Conservation (phyloP, 2,888 invertebrate species). For the Ophion slaviceki region DNA sequence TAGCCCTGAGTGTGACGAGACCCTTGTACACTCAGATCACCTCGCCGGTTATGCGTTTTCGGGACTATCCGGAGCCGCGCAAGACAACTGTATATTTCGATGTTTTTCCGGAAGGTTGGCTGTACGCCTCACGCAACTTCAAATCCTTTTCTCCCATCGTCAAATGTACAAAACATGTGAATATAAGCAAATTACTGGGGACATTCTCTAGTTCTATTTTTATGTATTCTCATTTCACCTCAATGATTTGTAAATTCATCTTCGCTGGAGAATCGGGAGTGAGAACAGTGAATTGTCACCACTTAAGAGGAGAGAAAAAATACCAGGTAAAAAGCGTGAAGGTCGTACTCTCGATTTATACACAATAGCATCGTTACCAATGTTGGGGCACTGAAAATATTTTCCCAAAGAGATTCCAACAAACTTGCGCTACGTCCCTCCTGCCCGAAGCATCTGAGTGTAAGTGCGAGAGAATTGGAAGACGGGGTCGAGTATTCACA, state of each 20-base stretch:
- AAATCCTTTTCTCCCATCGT: conserved; percentile 2
- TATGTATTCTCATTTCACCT: background rate
- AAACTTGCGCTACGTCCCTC: conserved; percentile 1
- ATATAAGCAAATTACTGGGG: background rate
- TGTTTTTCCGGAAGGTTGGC: conserved; percentile 37
- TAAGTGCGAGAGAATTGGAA: conserved; percentile 27
- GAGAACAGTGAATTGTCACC: conserved; percentile 16
- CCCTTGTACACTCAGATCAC: conserved; percentile 2
- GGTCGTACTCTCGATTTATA: conserved; percentile 48
- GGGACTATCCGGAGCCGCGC: conserved; percentile 4
- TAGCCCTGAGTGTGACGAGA: conserved; percentile 30
- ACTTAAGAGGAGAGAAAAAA: background rate
- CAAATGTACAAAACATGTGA: conserved; percentile 19
- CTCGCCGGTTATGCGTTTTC: background rate
- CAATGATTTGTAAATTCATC: background rate
- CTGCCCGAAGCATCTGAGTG: conserved; percentile 9
- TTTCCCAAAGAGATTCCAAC: conserved; percentile 33
- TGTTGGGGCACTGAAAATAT: conserved; percentile 3
- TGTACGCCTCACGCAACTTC: conserved; percentile 1
- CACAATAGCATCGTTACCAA: conserved; percentile 26
- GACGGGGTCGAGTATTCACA: conserved; percentile 6
- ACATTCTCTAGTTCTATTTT: background rate
- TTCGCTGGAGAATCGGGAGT: background rate
- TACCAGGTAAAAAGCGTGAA: conserved; percentile 27
- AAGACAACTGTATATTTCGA: conserved; percentile 33